phyloP scores from a whole-genome alignment of 2,888 invertebrate species.

The Sminthurinus aureus region DNA sequence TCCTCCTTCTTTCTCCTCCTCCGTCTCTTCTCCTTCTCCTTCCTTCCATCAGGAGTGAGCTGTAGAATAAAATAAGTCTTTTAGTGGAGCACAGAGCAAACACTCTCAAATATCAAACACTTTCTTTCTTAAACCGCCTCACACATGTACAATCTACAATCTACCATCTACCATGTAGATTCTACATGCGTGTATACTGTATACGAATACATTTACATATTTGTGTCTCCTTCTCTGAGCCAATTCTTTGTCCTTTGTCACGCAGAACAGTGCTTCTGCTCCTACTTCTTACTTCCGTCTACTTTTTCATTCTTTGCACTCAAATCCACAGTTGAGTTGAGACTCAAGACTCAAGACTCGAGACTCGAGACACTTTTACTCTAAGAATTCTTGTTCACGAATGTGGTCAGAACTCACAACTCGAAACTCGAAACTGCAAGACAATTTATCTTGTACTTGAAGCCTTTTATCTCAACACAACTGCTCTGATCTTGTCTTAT shows the following conservation, averaged over 20 bases:
- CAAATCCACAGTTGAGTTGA: background rate
- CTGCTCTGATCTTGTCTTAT: background rate
- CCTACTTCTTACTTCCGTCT: background rate
- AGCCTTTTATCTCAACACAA: background rate
- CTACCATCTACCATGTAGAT: too few relatives aligned
- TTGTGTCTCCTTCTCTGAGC: too few relatives aligned
- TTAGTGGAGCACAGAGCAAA: conserved; percentile 13
- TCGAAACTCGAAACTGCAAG: background rate
- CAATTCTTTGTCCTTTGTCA: too few relatives aligned
- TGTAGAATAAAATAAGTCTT: background rate
- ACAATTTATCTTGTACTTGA: background rate
- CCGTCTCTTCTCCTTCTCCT: conserved; percentile 16
- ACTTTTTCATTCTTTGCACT: background rate
- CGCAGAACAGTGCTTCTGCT: background rate
- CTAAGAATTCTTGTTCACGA: too few relatives aligned
- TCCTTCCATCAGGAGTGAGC: background rate
- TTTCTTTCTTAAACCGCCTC: too few relatives aligned
- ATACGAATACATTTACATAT: too few relatives aligned
- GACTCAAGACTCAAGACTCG: too few relatives aligned
- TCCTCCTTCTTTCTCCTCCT: conserved; percentile 19
- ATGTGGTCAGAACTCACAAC: background rate
- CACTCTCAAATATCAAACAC: background rate
- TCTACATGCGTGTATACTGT: too few relatives aligned
- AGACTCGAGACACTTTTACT: too few relatives aligned
- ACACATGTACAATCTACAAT: too few relatives aligned